Evolutionary conservation across 2,113 vertebrate species (phyloP).

Genomic region (Pan paniscus): DNA sequence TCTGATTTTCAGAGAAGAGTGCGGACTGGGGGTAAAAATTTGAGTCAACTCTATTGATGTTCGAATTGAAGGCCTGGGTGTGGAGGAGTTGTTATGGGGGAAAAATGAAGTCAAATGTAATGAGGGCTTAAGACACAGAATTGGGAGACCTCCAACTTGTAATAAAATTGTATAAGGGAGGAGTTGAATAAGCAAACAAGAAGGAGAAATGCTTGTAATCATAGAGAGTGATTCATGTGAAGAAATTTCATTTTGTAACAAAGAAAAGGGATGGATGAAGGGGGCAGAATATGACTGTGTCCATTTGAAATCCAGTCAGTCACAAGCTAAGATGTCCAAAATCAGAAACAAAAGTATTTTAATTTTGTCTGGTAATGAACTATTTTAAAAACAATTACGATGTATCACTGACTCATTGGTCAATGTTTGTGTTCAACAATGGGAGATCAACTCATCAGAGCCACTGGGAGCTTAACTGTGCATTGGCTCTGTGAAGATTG

Average conservation of each 20-base stretch:
- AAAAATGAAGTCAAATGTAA: neutral
- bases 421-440: neutral
- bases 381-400: neutral
- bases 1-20: neutral
- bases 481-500: neutral
- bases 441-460: neutral
- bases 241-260: neutral
- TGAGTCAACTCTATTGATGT: neutral
- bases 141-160: neutral
- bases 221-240: neutral
- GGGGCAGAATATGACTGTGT: neutral
- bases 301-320: neutral
- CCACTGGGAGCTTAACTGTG: neutral
- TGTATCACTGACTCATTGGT: neutral
- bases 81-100: too few species aligned
- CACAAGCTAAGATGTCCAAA: neutral
- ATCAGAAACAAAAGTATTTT: neutral
- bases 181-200: neutral
- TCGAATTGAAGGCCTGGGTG: neutral
- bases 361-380: neutral
- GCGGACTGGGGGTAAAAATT: neutral
- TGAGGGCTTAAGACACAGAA: neutral
- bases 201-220: neutral
- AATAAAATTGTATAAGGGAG: neutral
- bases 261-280: fast-evolving